Conservation (phyloP, 2,113 vertebrate species). For the Megaceryle torquata region DNA sequence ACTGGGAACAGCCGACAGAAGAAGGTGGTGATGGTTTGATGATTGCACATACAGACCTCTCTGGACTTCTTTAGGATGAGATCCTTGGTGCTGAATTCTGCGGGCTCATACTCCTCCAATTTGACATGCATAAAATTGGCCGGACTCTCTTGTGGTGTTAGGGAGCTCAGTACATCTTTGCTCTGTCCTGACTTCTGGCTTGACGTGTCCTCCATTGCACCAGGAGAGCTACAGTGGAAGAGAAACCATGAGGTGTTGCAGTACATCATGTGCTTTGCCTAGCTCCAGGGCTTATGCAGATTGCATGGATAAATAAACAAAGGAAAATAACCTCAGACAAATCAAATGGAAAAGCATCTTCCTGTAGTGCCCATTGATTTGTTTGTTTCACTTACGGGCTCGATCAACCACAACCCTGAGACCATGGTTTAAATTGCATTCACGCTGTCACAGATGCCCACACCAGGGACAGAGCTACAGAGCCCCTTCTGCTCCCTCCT, state of each 20-base stretch:
- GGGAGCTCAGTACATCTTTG: neutral
- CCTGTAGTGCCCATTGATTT: rapidly evolving
- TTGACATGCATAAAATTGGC: neutral
- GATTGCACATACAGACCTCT: neutral
- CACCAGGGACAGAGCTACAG: neutral
- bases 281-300: neutral
- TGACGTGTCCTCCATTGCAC: neutral
- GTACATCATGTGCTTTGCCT: neutral
- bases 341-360: neutral
- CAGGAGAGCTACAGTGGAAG: neutral
- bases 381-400: neutral
- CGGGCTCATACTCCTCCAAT: slow-evolving; percentile 34
- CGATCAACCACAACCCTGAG: neutral
- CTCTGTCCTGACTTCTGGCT: neutral
- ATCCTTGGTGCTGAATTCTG: neutral
- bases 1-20: slow-evolving; percentile 48
- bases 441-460: neutral
- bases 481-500: neutral
- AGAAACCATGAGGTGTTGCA: neutral
- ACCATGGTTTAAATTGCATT: neutral
- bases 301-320: neutral
- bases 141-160: neutral
- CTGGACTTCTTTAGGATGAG: slow-evolving; percentile 4
- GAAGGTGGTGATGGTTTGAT: neutral
- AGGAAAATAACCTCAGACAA: neutral